Evolutionary conservation across 2,113 vertebrate species (phyloP).

Genomic region (Cyphomyrus plagiostoma): DNA sequence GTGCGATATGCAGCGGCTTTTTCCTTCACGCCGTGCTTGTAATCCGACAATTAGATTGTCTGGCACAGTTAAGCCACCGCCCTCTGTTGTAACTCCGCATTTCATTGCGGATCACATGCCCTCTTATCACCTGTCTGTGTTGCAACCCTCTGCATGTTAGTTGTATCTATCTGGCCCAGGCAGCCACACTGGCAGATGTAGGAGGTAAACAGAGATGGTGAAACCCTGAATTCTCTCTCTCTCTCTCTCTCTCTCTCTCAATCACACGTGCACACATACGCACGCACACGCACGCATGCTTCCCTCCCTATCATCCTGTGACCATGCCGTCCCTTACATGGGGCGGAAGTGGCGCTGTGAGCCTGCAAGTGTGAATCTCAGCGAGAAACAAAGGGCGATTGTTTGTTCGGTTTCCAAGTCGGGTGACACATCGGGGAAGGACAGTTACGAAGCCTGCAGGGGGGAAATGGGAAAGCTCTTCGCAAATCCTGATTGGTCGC

Average conservation of each 20-base stretch:
- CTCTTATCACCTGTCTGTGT: not conserved
- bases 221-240: not conserved
- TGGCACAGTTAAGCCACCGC: not conserved
- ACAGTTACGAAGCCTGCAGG: not conserved
- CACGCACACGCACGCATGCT: not conserved
- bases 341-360: not conserved
- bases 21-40: too few species aligned
- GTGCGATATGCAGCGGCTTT: not conserved
- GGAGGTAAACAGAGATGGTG: not conserved
- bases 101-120: not conserved
- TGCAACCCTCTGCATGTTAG: not conserved
- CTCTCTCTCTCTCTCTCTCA: not conserved
- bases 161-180: not conserved
- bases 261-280: not conserved
- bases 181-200: not conserved
- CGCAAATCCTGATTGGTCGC: not conserved
- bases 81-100: not conserved
- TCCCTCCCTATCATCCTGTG: not conserved
- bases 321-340: not conserved
- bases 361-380: not conserved
- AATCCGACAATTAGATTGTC: not conserved
- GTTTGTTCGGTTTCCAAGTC: not conserved
- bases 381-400: not conserved
- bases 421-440: not conserved
- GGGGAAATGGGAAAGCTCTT: not conserved